phyloP scores from a whole-genome alignment of 2,797 vertebrate species.

The Alosa sapidissima region DNA sequence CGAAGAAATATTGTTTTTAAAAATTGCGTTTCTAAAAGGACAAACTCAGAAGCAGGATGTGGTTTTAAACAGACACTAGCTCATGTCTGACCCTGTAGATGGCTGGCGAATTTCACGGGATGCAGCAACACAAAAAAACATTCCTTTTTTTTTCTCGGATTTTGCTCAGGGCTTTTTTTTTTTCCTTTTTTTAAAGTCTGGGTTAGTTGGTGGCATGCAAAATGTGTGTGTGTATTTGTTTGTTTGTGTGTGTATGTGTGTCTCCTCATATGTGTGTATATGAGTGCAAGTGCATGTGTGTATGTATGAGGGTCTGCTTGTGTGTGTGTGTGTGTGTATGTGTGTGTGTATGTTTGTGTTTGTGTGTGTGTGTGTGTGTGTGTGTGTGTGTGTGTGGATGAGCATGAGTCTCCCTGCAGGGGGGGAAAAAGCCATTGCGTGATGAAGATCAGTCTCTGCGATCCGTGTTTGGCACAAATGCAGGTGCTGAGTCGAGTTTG shows the following conservation, averaged over 20 bases:
- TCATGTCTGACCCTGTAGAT: slow-evolving; percentile 15
- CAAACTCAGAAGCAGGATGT: slow-evolving; percentile 6
- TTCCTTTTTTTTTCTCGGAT: slow-evolving; percentile 43
- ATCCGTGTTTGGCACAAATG: slow-evolving; percentile 45
- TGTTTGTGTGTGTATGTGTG: neutral
- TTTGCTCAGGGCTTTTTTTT: slow-evolving; percentile 44
- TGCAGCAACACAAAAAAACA: slow-evolving; percentile 38
- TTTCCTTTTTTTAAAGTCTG: slow-evolving; percentile 46
- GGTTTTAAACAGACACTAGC: slow-evolving; percentile 18
- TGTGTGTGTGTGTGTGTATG: neutral
- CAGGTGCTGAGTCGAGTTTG: slow-evolving; percentile 43
- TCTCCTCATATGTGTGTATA: neutral
- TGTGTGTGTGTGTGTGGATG: neutral
- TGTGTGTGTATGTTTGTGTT: neutral
- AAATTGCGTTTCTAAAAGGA: neutral
- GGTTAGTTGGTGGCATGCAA: slow-evolving; percentile 54
- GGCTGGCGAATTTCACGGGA: slow-evolving; percentile 31
- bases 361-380: neutral
- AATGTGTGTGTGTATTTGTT: slow-evolving; percentile 31
- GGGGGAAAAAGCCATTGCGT: slow-evolving; percentile 18
- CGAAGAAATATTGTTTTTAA: neutral
- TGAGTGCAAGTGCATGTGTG: neutral
- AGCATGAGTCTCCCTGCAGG: slow-evolving; percentile 27
- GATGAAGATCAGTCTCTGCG: slow-evolving; percentile 22
- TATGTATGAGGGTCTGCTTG: neutral